Evolutionary conservation across 1,140 invertebrate species (phyloP).

Genomic region (Adoxophyes honmai): DNA sequence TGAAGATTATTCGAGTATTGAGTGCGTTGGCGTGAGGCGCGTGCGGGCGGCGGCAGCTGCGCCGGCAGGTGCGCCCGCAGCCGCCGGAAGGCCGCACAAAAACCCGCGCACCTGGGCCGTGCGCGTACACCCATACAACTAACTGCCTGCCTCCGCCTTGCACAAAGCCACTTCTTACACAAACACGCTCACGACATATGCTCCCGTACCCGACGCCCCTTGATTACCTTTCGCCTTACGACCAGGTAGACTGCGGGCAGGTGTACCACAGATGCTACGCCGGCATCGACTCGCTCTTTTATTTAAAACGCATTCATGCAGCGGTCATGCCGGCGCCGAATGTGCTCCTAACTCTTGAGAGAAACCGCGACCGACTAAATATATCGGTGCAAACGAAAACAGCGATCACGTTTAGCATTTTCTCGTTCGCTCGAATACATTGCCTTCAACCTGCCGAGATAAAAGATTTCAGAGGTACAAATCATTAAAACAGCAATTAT

Average conservation of each 20-base stretch:
- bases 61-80: constrained; percentile 66
- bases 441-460: too few species aligned
- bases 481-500: too few species aligned
- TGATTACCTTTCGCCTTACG: constrained; percentile 15
- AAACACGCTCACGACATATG: constrained; percentile 56
- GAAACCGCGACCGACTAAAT: too few species aligned
- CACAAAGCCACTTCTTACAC: constrained; percentile 52
- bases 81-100: constrained; percentile 70
- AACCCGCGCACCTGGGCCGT: constrained; percentile 62
- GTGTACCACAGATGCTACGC: constrained; percentile 7
- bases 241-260: constrained; percentile 16
- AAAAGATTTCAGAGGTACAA: too few species aligned
- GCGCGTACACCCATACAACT: background rate
- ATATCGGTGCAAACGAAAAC: too few species aligned
- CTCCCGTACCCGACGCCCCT: constrained; percentile 14
- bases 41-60: constrained; percentile 28
- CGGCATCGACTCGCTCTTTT: too few species aligned
- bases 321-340: too few species aligned
- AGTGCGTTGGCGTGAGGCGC: constrained; percentile 16
- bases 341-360: too few species aligned
- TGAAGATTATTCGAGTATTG: too few species aligned
- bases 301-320: too few species aligned
- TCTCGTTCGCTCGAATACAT: too few species aligned
- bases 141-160: constrained; percentile 38
- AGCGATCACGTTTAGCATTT: too few species aligned